Conservation (phyloP, 2,888 invertebrate genomes). For the Heterodera filipjevi region DNA sequence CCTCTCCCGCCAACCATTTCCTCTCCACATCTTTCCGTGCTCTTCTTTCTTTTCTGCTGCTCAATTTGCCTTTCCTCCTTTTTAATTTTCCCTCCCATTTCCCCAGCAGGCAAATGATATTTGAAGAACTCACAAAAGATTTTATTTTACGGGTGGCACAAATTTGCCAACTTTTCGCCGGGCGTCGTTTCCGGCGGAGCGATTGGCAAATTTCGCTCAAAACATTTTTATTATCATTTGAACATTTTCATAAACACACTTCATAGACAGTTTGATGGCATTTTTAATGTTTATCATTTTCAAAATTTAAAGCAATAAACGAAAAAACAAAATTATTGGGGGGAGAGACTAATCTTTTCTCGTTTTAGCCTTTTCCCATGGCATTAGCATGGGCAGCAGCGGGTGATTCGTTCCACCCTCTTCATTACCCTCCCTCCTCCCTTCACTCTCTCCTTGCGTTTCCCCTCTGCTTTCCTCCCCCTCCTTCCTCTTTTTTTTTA, state of each 20-base stretch:
- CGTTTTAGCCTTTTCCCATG: too few species aligned
- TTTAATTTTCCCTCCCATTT: neutral
- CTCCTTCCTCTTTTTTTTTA: too few species aligned
- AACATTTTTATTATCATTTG: neutral
- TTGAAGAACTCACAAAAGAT: neutral
- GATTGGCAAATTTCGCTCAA: neutral
- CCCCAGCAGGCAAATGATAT: neutral
- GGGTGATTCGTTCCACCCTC: neutral
- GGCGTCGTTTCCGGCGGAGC: neutral
- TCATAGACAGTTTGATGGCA: neutral
- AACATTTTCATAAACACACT: neutral
- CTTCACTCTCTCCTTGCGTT: neutral
- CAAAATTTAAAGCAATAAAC: too few species aligned
- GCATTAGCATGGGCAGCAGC: neutral
- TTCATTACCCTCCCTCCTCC: neutral
- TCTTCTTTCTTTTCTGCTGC: neutral
- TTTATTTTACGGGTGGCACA: neutral
- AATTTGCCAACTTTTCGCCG: neutral
- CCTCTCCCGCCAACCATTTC: too few species aligned
- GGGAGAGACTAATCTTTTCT: too few species aligned
- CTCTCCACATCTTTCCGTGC: neutral
- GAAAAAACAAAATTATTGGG: too few species aligned
- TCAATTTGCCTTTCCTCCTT: neutral
- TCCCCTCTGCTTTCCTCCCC: neutral
- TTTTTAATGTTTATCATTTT: too few species aligned